Evolutionary conservation across 2,113 vertebrate genomes (phyloP).

Genomic region (Ophthalmolycus amberensis): DNA sequence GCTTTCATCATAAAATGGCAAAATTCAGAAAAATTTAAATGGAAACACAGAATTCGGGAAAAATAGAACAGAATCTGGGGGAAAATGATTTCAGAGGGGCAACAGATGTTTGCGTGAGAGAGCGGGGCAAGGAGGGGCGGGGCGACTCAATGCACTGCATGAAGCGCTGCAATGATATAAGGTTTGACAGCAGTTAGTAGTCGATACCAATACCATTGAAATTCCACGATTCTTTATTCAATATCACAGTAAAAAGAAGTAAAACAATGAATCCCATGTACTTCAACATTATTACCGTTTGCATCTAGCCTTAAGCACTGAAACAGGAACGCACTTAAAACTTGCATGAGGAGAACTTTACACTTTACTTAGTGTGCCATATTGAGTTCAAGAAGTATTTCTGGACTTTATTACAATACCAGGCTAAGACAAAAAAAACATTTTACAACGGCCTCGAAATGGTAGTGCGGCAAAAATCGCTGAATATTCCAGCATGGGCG

Average conservation of each 20-base stretch:
- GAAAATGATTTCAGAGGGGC: background rate
- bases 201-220: background rate
- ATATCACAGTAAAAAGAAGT: background rate
- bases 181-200: background rate
- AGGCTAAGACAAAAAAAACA: background rate
- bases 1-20: background rate
- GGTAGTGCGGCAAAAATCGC: background rate
- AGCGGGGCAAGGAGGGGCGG: background rate
- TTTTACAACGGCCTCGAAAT: conserved; percentile 22
- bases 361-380: background rate
- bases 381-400: background rate
- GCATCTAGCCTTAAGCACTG: conserved; percentile 15
- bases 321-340: conserved; percentile 13
- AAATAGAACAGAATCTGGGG: background rate
- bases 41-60: background rate
- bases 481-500: background rate
- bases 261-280: background rate
- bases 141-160: background rate
- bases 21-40: too few species aligned
- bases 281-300: background rate
- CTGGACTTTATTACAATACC: conserved; percentile 9
- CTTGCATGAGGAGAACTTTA: conserved; percentile 24
- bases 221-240: background rate
- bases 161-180: background rate
- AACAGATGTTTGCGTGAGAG: background rate